Evolutionary conservation across 2,113 vertebrate species (phyloP), one percentile per base, ranked within the genome.

Genomic region (Tauraco erythrolophus): DNA sequence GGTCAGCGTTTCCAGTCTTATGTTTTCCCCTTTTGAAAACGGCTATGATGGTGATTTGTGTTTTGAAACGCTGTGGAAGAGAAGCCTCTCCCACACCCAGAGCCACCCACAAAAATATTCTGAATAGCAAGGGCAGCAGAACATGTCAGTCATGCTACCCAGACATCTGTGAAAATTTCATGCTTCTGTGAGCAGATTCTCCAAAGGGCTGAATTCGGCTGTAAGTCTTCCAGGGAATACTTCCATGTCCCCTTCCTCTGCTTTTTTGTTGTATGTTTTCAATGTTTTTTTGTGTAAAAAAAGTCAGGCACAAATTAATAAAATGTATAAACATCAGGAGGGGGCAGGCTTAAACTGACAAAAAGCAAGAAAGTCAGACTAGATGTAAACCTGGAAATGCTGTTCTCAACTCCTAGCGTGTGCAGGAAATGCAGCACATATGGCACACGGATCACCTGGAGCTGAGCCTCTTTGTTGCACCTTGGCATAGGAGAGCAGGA

Each of bases 91-190:
- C 72, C 35, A n/a, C 33, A 88, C 31, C 28, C 39, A 78, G n/a
- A 92, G 25, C 61, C 57, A 60, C 37, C 48, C 62, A 76, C 68
- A 39, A 60, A 89, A 88, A 71, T 85, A 77, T 51, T 88, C 64
- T 77, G 86, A 89, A 82, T 74, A 71, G 58, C 84, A 45, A 80
- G 68, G 88, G 21, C 62, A 91, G 88, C 62, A 75, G 88, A 88
- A 93, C 60, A 62, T 65, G 89, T 87, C 71, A 66, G 64, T 93
- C 62, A 77, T 56, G 64, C 72, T 81, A 70, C 48, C 37, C 82
- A 78, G 92, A 95, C 92, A 95, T 97, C 88, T 97, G 96, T 92
- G 95, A 93, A 95, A 92, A 96, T 96, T 89, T 96, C 85, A 96
- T 71, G 94, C 91, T 91, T 93, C 92, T 56, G n/a, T 93, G 92